Conservation (phyloP, 2,113 vertebrate genomes). For the Myxocyprinus asiaticus region DNA sequence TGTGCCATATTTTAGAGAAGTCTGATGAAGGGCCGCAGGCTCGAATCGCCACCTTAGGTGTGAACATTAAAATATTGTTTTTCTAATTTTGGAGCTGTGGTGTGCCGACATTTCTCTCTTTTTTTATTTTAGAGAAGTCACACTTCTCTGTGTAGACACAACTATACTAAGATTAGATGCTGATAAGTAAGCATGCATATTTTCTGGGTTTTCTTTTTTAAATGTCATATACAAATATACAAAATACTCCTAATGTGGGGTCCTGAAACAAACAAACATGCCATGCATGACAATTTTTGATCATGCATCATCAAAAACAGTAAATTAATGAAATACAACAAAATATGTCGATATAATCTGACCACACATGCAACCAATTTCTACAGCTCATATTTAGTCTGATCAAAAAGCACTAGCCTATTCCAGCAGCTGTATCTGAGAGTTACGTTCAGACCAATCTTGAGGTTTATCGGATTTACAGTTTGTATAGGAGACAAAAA, state of each 20-base stretch:
- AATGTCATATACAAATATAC: not conserved
- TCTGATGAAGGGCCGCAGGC: no score
- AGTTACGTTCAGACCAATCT: constrained; percentile 8
- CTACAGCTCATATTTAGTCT: constrained; percentile 38
- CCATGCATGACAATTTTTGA: no score
- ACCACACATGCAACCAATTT: constrained; percentile 34
- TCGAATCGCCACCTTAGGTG: no score
- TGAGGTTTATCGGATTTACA: constrained; percentile 25
- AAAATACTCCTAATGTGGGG: not conserved
- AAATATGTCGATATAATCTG: not conserved
- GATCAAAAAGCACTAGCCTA: constrained; percentile 31
- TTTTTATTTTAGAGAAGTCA: not conserved
- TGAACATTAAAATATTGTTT: no score
- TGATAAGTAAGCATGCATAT: constrained; percentile 43
- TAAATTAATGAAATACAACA: not conserved
- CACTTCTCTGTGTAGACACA: constrained; percentile 30
- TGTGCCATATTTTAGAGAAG: constrained; percentile 57
- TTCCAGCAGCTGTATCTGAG: constrained; percentile 17
- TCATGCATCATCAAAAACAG: no score
- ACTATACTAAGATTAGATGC: constrained; percentile 31
- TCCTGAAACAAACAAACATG: not conserved
- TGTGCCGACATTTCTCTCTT: no score
- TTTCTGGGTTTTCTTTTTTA: not conserved
- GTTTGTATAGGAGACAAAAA: constrained; percentile 47
- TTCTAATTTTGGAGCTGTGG: no score